Conservation (phyloP, 2,113 vertebrate species). For the Carollia perspicillata region DNA sequence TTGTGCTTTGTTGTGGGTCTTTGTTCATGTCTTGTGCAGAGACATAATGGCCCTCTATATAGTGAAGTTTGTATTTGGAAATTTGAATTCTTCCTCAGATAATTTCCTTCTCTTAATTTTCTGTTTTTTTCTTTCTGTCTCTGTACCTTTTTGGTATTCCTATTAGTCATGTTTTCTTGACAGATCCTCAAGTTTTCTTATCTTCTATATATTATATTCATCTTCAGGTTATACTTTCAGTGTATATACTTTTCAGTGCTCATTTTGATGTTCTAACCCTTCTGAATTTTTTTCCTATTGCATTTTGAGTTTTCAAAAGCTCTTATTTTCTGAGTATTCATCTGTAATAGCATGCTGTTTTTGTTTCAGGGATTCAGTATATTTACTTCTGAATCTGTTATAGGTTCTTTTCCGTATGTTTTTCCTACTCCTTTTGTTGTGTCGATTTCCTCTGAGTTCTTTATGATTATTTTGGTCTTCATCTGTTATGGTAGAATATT, state of each 20-base stretch:
- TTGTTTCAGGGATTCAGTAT: not conserved
- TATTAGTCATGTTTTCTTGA: not conserved
- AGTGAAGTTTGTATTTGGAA: not conserved
- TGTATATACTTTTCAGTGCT: not conserved
- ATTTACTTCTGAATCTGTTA: not conserved
- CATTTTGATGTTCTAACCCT: not conserved
- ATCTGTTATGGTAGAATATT: not conserved
- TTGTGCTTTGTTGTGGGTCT: not conserved
- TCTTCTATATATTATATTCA: not conserved
- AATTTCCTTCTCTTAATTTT: not conserved
- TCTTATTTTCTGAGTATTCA: not conserved
- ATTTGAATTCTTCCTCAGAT: not conserved
- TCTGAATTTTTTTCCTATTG: constrained; percentile 8
- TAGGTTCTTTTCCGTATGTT: not conserved
- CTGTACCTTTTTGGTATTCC: not conserved
- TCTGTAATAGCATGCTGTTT: not conserved
- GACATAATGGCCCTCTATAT: not conserved
- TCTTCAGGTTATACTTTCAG: not conserved
- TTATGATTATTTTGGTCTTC: not conserved
- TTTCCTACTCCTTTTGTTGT: not conserved
- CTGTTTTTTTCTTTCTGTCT: not conserved
- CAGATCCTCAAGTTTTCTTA: not conserved
- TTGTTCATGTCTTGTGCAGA: not conserved
- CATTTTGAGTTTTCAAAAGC: not conserved
- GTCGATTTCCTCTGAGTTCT: not conserved